Evolutionary conservation across 2,888 invertebrate species (phyloP).

Genomic region (Eulithis testata): DNA sequence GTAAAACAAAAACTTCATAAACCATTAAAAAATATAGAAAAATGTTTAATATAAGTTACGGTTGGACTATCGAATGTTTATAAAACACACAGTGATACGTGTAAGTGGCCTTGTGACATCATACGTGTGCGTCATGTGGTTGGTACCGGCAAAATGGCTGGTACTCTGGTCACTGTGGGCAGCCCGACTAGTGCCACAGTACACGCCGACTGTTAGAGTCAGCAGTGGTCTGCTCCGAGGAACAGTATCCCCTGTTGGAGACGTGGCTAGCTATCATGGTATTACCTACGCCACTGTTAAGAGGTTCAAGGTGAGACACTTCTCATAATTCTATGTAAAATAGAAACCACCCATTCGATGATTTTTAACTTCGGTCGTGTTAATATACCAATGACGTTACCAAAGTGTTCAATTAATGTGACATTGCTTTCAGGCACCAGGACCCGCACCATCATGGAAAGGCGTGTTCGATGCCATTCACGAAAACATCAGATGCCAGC

Average conservation of each 20-base stretch:
- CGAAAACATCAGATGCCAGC: constrained; percentile 63
- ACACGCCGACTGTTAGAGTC: constrained; percentile 55
- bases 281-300: constrained; percentile 67
- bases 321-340: neutral
- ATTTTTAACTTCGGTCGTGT: neutral
- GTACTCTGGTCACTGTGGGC: constrained; percentile 74
- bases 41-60: too few relatives aligned
- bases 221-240: constrained; percentile 63
- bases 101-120: neutral
- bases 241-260: constrained; percentile 58
- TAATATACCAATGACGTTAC: neutral
- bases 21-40: neutral
- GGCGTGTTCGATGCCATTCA: constrained; percentile 64
- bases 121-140: constrained; percentile 6
- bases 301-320: constrained; percentile 62
- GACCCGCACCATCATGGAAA: constrained; percentile 66
- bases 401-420: neutral
- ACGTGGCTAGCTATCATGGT: constrained; percentile 55
- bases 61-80: too few relatives aligned
- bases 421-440: constrained; percentile 61
- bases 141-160: constrained; percentile 56
- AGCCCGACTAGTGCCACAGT: constrained; percentile 66
- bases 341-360: too few relatives aligned
- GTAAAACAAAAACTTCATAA: too few relatives aligned
- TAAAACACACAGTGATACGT: too few relatives aligned